Conservation (phyloP, 2,113 vertebrate genomes). For the Thermophis baileyi region DNA sequence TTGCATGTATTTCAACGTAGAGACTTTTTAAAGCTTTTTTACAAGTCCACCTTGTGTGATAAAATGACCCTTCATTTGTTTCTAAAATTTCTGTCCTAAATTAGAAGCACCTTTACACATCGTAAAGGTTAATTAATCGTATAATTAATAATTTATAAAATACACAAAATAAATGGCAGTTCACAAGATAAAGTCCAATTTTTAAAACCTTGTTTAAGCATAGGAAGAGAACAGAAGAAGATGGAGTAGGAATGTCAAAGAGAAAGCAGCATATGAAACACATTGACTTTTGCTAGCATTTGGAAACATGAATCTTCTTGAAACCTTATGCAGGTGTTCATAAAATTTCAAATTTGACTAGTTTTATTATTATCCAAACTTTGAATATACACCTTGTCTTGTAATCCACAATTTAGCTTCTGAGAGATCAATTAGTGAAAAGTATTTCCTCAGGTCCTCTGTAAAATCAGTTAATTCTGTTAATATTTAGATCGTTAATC, state of each 20-base stretch:
- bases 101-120: neutral
- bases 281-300: neutral
- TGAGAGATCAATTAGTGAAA: neutral
- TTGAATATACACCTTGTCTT: neutral
- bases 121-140: neutral
- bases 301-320: neutral
- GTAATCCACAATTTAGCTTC: neutral
- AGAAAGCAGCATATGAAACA: neutral
- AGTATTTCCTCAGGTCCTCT: neutral
- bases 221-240: neutral
- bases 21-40: neutral
- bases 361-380: neutral
- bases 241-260: neutral
- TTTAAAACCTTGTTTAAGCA: too few species aligned
- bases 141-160: neutral
- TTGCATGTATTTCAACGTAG: neutral
- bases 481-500: slow-evolving; percentile 5
- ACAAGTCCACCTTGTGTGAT: neutral
- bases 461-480: neutral
- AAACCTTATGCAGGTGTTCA: neutral
- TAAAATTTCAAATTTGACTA: neutral
- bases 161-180: neutral
- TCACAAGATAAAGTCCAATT: neutral
- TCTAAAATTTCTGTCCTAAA: neutral
- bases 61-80: neutral